Evolutionary conservation across 2,113 vertebrate species (phyloP), one percentile per base, ranked within the genome.

Genomic region (Centropristis striata): DNA sequence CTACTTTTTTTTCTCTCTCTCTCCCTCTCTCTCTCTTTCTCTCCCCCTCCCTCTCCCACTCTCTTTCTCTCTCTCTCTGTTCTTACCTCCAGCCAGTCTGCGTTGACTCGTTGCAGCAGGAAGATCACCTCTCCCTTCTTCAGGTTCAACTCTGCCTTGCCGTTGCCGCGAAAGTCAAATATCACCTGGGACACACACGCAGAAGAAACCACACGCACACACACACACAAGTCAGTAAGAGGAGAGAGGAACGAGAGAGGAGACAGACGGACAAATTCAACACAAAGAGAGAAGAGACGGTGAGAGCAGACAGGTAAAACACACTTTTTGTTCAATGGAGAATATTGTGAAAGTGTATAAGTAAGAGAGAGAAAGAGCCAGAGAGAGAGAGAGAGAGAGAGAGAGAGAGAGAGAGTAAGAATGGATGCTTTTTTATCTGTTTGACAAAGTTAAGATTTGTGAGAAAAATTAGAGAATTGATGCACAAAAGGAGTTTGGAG

Each of bases 81-180:
- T 86, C 94, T 96, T 91, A 99, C 98, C 97, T 99, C 98, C 86
- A 99, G 91, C 98, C 98, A 99, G 89, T 99, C 97, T 54, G 95
- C 95, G 89, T 99, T 99, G 89, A 99, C 92, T 92, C 93, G 95
- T 80, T 96, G 95, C 87, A 99, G 96, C 55, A 99, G 96, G 92
- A 98, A 98, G 94, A 99, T 96, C 94, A 99, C 92, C 41, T 98
- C 96, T 85, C 97, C 97, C 70, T 92, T 95, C 88, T 96, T 97
- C 92, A 99, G 96, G 68, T 84, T 97, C 84, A 99, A 91, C 92
- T 99, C 98, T 84, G 97, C 91, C 49, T 96, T 95, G 89, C 88
- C 89, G 75, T 92, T 96, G 69, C 96, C 96, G 54, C 93, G 95
- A 94, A 99, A 99, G 93, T 98, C 96, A 85, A 98, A 99, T 57